phyloP scores from a whole-genome alignment of 2,888 invertebrate genomes.

The Nemotelus nigrinus region DNA sequence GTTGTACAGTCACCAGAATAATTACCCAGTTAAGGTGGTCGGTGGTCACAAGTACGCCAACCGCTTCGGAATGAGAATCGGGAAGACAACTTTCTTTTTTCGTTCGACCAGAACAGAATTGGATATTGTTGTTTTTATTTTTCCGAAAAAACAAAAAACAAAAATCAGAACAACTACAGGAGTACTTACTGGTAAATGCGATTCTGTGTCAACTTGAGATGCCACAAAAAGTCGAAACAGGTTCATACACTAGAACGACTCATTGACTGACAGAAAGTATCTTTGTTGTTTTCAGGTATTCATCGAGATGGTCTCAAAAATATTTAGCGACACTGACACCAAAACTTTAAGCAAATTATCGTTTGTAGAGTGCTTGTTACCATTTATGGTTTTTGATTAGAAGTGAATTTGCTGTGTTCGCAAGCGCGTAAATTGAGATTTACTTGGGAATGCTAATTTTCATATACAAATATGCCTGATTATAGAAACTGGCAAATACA shows the following conservation, averaged over 20 bases:
- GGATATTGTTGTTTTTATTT: too few relatives aligned
- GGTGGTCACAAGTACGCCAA: background rate
- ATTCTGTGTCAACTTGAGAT: too few relatives aligned
- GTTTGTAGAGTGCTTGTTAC: background rate
- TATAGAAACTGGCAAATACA: conserved; percentile 27
- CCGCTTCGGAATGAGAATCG: conserved; percentile 12
- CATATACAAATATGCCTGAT: conserved; percentile 10
- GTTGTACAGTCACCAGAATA: background rate
- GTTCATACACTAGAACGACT: background rate
- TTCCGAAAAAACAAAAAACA: too few relatives aligned
- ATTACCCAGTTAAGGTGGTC: conserved; percentile 34
- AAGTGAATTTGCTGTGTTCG: background rate
- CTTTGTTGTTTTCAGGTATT: too few relatives aligned
- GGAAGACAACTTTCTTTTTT: conserved; percentile 34
- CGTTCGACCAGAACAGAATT: too few relatives aligned
- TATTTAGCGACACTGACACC: background rate
- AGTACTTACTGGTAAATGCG: too few relatives aligned
- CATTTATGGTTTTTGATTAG: background rate
- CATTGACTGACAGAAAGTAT: background rate
- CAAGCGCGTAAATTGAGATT: conserved; percentile 14
- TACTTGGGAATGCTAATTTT: background rate
- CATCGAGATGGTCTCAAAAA: background rate
- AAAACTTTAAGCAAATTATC: background rate
- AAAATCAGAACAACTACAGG: too few relatives aligned
- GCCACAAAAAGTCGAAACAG: background rate